A percentile compares a stretch with the other conserved stretches of the same genome.
Conservation (phyloP, 2,113 vertebrate species). For the Burhinus bistriatus region DNA sequence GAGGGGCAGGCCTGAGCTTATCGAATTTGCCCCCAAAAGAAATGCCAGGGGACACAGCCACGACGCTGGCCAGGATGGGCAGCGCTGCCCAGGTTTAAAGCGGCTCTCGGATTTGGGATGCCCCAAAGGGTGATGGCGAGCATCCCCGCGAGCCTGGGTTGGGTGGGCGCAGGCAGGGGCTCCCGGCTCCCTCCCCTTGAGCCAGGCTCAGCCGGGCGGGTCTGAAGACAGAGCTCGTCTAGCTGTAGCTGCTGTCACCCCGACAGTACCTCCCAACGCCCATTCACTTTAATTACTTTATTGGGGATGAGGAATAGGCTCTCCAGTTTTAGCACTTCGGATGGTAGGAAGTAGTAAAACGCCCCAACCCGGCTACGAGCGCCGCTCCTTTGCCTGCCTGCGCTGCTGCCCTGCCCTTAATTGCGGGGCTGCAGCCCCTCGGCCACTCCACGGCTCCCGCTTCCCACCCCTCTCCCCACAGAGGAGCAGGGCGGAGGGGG, state of each 20-base stretch:
- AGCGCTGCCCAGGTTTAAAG: fast-evolving
- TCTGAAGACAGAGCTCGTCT: slow-evolving; percentile 16
- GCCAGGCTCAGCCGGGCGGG: fast-evolving
- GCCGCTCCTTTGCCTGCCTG: not conserved
- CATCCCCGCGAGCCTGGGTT: not conserved
- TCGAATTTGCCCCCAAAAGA: not conserved
- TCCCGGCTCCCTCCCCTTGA: not conserved
- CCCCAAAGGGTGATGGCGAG: fast-evolving
- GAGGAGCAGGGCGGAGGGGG: not conserved
- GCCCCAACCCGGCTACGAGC: slow-evolving; percentile 3
- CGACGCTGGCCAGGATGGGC: fast-evolving
- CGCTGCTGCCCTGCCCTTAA: not conserved
- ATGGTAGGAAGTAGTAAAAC: slow-evolving; percentile 73
- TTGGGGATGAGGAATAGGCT: slow-evolving; percentile 46
- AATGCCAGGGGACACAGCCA: not conserved
- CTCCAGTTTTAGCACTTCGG: slow-evolving; percentile 37
- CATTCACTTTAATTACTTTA: slow-evolving; percentile 68
- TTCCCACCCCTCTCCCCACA: not conserved
- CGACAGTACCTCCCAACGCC: slow-evolving; percentile 32
- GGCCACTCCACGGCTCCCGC: not conserved
- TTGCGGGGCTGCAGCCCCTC: not conserved
- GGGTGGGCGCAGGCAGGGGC: not conserved
- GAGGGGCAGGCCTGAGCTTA: not conserved
- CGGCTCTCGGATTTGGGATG: fast-evolving
- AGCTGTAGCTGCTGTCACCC: slow-evolving; percentile 11